Evolutionary conservation across 2,888 invertebrate genomes (phyloP), one percentile per base, ranked within the genome.

Genomic region (Fragum sueziense): DNA sequence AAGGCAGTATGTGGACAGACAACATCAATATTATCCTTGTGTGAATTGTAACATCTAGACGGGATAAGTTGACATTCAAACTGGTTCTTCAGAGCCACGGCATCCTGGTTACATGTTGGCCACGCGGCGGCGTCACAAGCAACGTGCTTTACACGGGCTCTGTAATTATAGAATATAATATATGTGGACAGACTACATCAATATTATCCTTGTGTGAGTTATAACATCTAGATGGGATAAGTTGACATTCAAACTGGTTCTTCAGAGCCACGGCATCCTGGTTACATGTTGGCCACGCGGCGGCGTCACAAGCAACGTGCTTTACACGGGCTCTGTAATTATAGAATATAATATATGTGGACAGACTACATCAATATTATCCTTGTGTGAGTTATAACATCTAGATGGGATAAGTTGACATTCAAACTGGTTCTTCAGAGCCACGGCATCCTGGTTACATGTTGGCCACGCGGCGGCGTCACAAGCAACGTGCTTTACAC

Each of bases 21-120:
- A 54, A 70, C 62, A 14, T 80, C 79, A 31, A 87, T 84, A 41
- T 81, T 78, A 47, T 85, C 82, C 65, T 80, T 80, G 68, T 86
- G 85, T 3, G 86, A 82, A 17, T 85, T 82, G 61, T 85, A 85
- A 61, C 86, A 87, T 61, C 84, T 80, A 2, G 85, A 81, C 9
- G 87, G 87, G 22, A 87, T 77, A n/a, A 87, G 79, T 52, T 86
- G 86, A 72, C 87, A 87, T 70, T 87, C 87, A 41, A 87, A 87
- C 61, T 86, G 81, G 62, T 85, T 87, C 73, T 87, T 87, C 57
- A 87, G 77, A 2, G 74, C 67, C 11, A 87, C 76, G 2, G 87
- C 86, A 14, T 73, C 65, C 6, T 62, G 74, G 33, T 82, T 67
- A 67, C 87, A 87, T 7, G 84, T 71, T 25, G 84, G 82, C 87